phyloP scores from a whole-genome alignment of 2,888 invertebrate species.

The Ditylenchus weischeri region DNA sequence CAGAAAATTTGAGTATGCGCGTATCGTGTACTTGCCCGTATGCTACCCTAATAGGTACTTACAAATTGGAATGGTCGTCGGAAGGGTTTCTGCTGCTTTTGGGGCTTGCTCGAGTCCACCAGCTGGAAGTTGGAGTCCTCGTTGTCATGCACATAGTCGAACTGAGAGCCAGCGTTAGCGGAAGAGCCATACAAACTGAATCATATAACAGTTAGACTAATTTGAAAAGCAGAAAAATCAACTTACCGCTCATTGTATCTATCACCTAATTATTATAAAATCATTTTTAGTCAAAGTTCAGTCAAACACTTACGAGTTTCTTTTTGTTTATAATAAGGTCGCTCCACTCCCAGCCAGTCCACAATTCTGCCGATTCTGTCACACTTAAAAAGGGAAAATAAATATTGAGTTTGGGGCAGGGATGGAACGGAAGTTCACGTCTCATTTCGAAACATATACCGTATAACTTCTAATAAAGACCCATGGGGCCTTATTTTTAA shows the following conservation, averaged over 20 bases:
- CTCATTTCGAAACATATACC: too few relatives aligned
- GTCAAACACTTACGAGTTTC: slow-evolving; percentile 65
- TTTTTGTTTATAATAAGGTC: slow-evolving; percentile 79
- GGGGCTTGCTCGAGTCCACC: slow-evolving; percentile 61
- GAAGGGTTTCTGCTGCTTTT: slow-evolving; percentile 36
- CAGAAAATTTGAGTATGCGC: too few relatives aligned
- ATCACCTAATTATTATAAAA: slow-evolving; percentile 26
- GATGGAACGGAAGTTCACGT: too few relatives aligned
- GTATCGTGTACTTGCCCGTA: too few relatives aligned
- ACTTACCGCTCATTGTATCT: slow-evolving; percentile 52
- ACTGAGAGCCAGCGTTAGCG: slow-evolving; percentile 74
- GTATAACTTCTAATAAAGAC: too few relatives aligned
- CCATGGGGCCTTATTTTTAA: too few relatives aligned
- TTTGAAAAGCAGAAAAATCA: too few relatives aligned
- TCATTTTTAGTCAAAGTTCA: neutral
- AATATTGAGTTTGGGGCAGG: too few relatives aligned
- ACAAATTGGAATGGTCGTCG: slow-evolving; percentile 33
- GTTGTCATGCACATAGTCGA: slow-evolving; percentile 97
- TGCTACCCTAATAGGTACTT: neutral
- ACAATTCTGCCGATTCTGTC: slow-evolving; percentile 91
- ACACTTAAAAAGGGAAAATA: slow-evolving; percentile 62
- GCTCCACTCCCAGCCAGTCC: slow-evolving; percentile 86
- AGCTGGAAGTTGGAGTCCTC: slow-evolving; percentile 97
- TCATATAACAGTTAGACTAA: too few relatives aligned
- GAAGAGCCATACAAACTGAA: slow-evolving; percentile 51